Evolutionary conservation across 2,113 vertebrate genomes (phyloP).

Genomic region (Callospermophilus lateralis): DNA sequence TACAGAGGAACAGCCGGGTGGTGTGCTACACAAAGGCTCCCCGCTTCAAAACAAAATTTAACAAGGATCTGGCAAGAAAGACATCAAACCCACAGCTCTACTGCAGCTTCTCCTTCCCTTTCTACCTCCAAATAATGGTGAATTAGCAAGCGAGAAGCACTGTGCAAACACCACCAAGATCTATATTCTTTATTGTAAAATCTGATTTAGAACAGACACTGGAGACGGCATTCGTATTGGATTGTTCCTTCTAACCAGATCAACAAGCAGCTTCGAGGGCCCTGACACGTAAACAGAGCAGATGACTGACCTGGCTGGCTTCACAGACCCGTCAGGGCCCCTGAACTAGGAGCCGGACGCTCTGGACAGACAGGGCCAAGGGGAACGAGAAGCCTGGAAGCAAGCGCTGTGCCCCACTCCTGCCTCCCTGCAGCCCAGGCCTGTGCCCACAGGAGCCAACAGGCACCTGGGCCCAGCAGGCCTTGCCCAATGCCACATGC

Average conservation of each 20-base stretch:
- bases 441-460: not conserved
- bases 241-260: slow-evolving; percentile 15
- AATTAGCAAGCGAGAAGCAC: not conserved
- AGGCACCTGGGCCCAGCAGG: not conserved
- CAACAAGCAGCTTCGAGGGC: not conserved
- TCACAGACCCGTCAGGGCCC: not conserved
- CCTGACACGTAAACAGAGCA: not conserved
- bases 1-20: not conserved
- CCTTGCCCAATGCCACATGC: fast-evolving
- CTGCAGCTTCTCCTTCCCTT: not conserved
- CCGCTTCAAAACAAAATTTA: not conserved
- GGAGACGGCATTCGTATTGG: not conserved
- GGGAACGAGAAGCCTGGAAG: not conserved
- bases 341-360: not conserved
- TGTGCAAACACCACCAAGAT: not conserved
- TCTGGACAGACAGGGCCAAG: not conserved
- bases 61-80: not conserved
- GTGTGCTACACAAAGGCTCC: not conserved
- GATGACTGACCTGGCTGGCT: fast-evolving
- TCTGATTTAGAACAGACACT: not conserved
- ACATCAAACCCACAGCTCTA: not conserved
- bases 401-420: too few species aligned
- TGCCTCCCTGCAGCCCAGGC: too few species aligned
- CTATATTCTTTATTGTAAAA: not conserved
- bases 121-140: not conserved